Evolutionary conservation across 1,140 invertebrate genomes (phyloP), one percentile per base, ranked within the genome.

Genomic region (Micrasema minimum): DNA sequence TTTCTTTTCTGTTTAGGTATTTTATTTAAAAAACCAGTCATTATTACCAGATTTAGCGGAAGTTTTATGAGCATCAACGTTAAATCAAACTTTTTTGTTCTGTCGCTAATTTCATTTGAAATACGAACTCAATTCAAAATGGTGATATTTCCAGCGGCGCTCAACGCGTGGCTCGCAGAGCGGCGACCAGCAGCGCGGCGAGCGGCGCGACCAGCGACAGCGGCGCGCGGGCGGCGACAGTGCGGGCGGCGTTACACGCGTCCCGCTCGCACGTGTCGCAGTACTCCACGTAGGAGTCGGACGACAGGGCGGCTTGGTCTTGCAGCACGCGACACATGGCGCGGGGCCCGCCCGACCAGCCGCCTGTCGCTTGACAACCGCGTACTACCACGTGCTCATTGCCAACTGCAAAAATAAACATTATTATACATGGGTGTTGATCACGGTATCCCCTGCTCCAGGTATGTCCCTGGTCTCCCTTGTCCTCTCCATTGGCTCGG

Each of bases 351-450:
- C 41, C 35, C 26, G 43, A 22, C 64, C 72, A 48, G n/a, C 61
- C 37, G 6, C 41, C 46, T 1, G 51, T 26, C 1, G 57, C 37
- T 16, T 71, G 68, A 50, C 72, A 74, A 12, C 72, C 72, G 3
- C 72, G 26, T 46, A 74, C 68, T 12, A 74, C 65, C n/a, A 74
- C 72, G 16, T 55, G 64, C 43, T 74, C 68, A 0, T 71, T 55
- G 5, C 72, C 68, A 12, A 74, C 72, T 74, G 69, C 5, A 71
- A 74, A 14, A 43, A 65, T n/a, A 66, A 48, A 16, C 9, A 66
- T 35, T 48, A 62, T 55, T 67, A 45, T 70, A 67, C 41, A 20
- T 70, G 53, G 37, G 62, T 70, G 7, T 26, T 62, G n/a, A 74
- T 74, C 31, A n/a, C n/a, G n/a, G n/a, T n/a, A n/a, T n/a, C n/a